Percentiles rank a stretch among this genome's conserved stretches.
phyloP scores from a whole-genome alignment of 2,888 invertebrate genomes.

The Holacanthella duospinosa region DNA sequence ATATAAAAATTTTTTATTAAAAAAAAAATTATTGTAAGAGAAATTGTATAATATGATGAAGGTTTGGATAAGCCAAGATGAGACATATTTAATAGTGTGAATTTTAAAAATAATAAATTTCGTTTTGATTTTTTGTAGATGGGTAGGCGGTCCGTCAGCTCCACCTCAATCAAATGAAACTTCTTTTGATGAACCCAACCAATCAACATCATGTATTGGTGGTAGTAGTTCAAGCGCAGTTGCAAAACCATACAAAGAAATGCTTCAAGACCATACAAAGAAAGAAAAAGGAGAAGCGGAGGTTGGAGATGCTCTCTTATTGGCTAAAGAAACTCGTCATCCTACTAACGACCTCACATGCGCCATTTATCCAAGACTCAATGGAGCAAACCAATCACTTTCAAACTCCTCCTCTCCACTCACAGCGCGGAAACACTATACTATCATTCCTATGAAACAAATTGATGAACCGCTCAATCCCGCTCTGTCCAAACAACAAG shows the following conservation, averaged over 20 bases:
- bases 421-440: not conserved
- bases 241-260: not conserved
- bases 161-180: not conserved
- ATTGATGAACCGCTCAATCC: not conserved
- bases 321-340: not conserved
- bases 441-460: conserved; percentile 4
- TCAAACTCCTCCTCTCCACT: not conserved
- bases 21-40: too few relatives aligned
- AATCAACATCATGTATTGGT: not conserved
- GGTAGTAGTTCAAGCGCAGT: not conserved
- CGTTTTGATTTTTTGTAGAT: conserved; percentile 2
- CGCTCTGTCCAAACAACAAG: conserved; percentile 8
- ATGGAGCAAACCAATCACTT: not conserved
- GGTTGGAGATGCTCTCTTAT: not conserved
- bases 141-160: conserved; percentile 15
- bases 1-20: too few relatives aligned
- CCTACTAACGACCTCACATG: not conserved
- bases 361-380: not conserved
- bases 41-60: too few relatives aligned
- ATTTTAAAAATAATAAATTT: not conserved
- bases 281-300: not conserved
- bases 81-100: too few relatives aligned
- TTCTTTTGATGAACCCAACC: not conserved
- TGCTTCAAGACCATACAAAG: not conserved
- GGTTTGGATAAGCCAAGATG: too few relatives aligned